Evolutionary conservation across 2,113 vertebrate genomes (phyloP).

Genomic region (Corapipo altera): DNA sequence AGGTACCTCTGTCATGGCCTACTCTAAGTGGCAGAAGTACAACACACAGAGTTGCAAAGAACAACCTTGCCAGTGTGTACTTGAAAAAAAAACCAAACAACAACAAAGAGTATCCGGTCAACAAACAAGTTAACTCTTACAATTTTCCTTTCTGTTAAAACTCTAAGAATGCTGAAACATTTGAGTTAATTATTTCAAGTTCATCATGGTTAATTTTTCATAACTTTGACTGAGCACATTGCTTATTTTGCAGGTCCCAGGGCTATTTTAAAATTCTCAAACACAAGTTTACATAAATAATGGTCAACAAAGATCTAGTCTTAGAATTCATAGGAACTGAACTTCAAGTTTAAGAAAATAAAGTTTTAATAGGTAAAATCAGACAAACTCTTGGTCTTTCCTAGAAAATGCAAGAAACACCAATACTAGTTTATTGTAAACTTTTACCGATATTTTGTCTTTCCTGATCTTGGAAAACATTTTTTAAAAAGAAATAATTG

Average conservation of each 20-base stretch:
- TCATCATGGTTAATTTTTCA: not conserved
- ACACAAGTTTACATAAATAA: not conserved
- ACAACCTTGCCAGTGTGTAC: fast-evolving
- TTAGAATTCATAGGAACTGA: not conserved
- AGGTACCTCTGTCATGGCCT: not conserved
- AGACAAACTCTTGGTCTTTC: not conserved
- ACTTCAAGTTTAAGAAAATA: not conserved
- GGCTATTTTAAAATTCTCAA: not conserved
- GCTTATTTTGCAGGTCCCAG: not conserved
- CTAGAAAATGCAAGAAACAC: not conserved
- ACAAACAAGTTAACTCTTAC: not conserved
- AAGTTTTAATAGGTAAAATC: not conserved
- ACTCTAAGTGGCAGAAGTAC: not conserved
- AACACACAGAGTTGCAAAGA: not conserved
- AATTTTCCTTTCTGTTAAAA: not conserved
- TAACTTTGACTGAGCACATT: not conserved
- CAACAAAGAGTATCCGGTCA: not conserved
- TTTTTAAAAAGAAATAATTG: not conserved
- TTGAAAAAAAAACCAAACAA: not conserved
- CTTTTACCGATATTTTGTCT: not conserved
- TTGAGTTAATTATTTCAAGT: not conserved
- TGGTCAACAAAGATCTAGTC: not conserved
- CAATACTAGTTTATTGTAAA: not conserved
- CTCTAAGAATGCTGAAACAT: not conserved
- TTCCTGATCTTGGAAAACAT: not conserved